These are phyloP conservation scores for Aurelia coerulea DNA, from an alignment of 30 jellyfish, hydroid and myxozoan species.

Conservation along the genomic window DNA sequence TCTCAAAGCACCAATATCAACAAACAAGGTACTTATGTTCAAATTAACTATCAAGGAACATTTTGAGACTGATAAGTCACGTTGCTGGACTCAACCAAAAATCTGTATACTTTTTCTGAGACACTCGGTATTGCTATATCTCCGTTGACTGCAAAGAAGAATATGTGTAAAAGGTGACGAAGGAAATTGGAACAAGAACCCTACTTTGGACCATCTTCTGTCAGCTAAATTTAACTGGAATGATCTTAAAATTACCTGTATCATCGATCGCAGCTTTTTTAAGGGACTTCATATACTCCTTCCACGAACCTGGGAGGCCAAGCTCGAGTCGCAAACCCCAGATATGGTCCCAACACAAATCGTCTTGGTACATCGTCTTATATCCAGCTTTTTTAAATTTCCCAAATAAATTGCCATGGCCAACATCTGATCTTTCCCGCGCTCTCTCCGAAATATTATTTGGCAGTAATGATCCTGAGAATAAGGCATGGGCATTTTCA, in stretches of 20 bases:
- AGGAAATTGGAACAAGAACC: too few relatives aligned
- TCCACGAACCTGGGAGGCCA: conserved; percentile 73
- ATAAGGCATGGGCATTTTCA: conserved; percentile 77
- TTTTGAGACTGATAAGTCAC: too few relatives aligned
- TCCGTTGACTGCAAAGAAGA: too few relatives aligned
- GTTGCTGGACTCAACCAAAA: too few relatives aligned
- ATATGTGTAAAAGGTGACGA: too few relatives aligned
- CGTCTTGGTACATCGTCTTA: conserved; percentile 76
- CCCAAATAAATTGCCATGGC: conserved; percentile 44
- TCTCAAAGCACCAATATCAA: too few relatives aligned
- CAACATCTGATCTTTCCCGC: conserved; percentile 48
- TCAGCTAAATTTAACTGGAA: too few relatives aligned
- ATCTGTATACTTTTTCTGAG: too few relatives aligned
- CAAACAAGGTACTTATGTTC: too few relatives aligned
- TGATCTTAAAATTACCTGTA: conserved; percentile 59
- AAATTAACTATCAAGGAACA: too few relatives aligned
- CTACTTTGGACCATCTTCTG: too few relatives aligned
- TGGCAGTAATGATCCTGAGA: conserved; percentile 82
- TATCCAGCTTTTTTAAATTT: conserved; percentile 70
- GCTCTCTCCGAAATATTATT: conserved; percentile 37
- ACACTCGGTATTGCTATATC: too few relatives aligned
- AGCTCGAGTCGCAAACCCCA: conserved; percentile 92
- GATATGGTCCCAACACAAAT: conserved; percentile 80
- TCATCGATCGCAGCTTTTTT: conserved; percentile 56
- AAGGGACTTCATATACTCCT: conserved; percentile 24